These are phyloP conservation scores for Coccyzus lansbergi DNA, from an alignment of 2,797 vertebrate species.

Conservation along the genomic window DNA sequence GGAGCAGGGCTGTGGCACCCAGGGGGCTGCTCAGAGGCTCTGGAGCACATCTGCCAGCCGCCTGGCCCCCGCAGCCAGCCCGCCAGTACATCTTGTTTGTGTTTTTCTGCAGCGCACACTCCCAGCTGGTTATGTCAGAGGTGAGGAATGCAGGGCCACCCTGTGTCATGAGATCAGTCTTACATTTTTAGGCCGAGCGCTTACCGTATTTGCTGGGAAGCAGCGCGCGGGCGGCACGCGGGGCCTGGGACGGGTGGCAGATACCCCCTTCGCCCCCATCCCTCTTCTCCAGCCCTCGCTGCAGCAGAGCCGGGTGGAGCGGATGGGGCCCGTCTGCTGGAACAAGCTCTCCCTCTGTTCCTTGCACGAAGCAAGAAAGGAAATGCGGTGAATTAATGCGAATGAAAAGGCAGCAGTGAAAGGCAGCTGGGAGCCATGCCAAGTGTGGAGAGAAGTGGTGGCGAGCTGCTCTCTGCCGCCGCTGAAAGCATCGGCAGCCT, in stretches of 20 bases:
- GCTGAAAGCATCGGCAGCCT: not conserved
- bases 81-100: constrained; percentile 73
- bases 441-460: not conserved
- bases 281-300: constrained; percentile 13
- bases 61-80: constrained; percentile 37
- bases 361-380: constrained; percentile 48
- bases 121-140: constrained; percentile 74
- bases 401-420: constrained; percentile 65
- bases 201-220: constrained; percentile 62
- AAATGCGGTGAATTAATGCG: constrained; percentile 54
- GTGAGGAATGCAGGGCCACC: constrained; percentile 74
- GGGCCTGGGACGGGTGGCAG: constrained; percentile 44
- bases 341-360: constrained; percentile 67
- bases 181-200: constrained; percentile 55
- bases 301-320: constrained; percentile 33
- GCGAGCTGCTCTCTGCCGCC: constrained; percentile 18
- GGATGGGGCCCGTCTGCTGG: constrained; percentile 54
- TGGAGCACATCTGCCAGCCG: constrained; percentile 44
- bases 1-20: not conserved
- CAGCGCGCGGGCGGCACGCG: not conserved
- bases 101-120: constrained; percentile 63
- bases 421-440: constrained; percentile 20
- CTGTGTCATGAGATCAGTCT: constrained; percentile 73
- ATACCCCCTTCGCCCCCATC: not conserved
- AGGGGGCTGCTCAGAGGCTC: not conserved